These are phyloP conservation scores for Elmis aenea DNA, from an alignment of 2,888 invertebrate genomes.

Conservation along the genomic window DNA sequence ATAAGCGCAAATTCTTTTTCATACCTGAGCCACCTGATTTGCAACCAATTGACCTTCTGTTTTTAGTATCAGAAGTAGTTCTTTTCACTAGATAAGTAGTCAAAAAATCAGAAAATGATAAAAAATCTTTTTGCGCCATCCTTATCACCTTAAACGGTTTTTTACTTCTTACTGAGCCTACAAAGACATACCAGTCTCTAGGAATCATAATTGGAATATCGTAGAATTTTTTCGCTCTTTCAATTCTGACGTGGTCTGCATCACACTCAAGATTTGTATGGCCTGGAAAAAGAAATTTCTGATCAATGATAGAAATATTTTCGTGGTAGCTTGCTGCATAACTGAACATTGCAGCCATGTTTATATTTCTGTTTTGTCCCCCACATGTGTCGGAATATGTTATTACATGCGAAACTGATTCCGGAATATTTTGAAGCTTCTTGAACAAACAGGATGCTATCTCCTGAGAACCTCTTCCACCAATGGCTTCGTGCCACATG, in stretches of 20 bases:
- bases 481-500: constrained; percentile 19
- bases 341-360: constrained; percentile 22
- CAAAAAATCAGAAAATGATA: constrained; percentile 4
- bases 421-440: constrained; percentile 15
- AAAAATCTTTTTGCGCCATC: constrained; percentile 8
- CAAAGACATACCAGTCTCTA: constrained; percentile 17
- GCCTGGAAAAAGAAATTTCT: constrained; percentile 21
- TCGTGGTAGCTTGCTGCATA: constrained; percentile 7
- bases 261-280: constrained; percentile 25
- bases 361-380: constrained; percentile 24
- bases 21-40: constrained; percentile 18
- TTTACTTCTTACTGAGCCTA: constrained; percentile 16
- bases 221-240: constrained; percentile 18
- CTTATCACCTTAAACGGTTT: constrained; percentile 13
- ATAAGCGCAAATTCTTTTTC: constrained; percentile 17
- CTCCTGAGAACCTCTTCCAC: constrained; percentile 12
- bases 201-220: constrained; percentile 13
- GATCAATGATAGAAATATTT: constrained; percentile 14
- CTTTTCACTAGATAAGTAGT: constrained; percentile 7
- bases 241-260: constrained; percentile 19
- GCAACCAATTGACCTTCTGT: constrained; percentile 16
- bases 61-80: constrained; percentile 10
- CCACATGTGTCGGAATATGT: constrained; percentile 24
- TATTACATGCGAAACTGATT: constrained; percentile 13
- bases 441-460: constrained; percentile 19